Conservation (phyloP, 2,113 vertebrate genomes). For the Melierax canorus region DNA sequence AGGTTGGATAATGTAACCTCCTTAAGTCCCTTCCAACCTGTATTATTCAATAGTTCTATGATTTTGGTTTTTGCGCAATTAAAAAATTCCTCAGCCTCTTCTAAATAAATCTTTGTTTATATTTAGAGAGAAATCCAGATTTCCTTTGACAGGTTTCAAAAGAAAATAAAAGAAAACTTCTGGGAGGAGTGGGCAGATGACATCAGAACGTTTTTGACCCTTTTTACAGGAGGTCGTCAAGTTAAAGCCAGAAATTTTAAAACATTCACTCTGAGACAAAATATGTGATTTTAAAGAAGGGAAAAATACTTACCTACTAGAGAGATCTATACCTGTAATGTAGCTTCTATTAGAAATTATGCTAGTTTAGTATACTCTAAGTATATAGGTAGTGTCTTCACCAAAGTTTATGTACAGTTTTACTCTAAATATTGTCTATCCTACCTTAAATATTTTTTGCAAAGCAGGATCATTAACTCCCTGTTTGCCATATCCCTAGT, state of each 20-base stretch:
- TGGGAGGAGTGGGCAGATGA: fast-evolving
- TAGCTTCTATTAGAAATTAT: background rate
- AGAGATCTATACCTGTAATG: background rate
- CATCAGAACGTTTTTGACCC: background rate
- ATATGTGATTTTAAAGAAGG: background rate
- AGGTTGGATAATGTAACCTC: background rate
- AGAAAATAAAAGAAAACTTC: background rate
- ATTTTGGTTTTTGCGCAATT: background rate
- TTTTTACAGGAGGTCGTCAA: background rate
- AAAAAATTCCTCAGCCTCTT: background rate
- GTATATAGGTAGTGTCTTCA: background rate
- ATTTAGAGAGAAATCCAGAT: background rate
- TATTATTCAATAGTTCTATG: background rate
- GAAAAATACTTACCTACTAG: background rate
- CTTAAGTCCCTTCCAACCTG: background rate
- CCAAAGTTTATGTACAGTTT: background rate
- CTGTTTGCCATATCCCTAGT: background rate
- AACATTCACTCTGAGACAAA: background rate
- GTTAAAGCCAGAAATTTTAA: background rate
- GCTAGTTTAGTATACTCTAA: background rate
- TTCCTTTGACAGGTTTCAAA: background rate
- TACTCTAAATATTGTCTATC: background rate
- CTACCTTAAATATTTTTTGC: background rate
- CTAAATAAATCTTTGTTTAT: background rate
- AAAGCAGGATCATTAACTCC: background rate